Percentiles rank a stretch among this genome's conserved stretches.
phyloP scores from a whole-genome alignment of 2,888 invertebrate genomes.

The Torymus aiolomorphi region DNA sequence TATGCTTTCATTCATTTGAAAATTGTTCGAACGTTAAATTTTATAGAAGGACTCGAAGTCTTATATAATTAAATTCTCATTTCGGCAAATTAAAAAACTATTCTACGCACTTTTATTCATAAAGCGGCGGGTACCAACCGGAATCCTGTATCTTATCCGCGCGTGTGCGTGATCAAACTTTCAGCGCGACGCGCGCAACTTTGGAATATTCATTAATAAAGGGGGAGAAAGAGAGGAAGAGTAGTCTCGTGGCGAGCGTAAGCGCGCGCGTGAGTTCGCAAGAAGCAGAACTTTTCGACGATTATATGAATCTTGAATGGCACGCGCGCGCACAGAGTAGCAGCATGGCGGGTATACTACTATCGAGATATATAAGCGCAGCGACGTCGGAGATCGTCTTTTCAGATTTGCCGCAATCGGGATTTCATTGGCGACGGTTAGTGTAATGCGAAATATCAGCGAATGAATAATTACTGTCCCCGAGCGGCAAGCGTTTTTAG shows the following conservation, averaged over 20 bases:
- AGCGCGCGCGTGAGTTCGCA: too few species aligned
- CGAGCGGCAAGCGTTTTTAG: not conserved
- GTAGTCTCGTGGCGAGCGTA: not conserved
- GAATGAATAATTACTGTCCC: constrained; percentile 21
- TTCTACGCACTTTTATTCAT: too few species aligned
- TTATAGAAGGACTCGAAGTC: too few species aligned
- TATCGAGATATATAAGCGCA: not conserved
- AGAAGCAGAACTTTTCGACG: constrained; percentile 28
- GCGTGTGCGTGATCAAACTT: constrained; percentile 15
- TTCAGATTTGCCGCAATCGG: constrained; percentile 35
- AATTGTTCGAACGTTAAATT: too few species aligned
- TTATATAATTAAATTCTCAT: too few species aligned
- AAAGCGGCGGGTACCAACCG: too few species aligned
- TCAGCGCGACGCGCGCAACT: constrained; percentile 13
- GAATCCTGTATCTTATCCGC: too few species aligned
- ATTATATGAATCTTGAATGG: constrained; percentile 47
- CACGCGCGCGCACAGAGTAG: not conserved
- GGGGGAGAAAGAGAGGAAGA: not conserved
- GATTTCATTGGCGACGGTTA: constrained; percentile 17
- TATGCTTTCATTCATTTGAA: too few species aligned
- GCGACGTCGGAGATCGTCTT: constrained; percentile 25
- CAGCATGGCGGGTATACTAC: too few species aligned
- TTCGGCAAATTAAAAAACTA: not conserved
- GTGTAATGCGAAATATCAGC: constrained; percentile 34
- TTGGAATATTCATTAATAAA: constrained; percentile 38